Conservation (phyloP, 2,113 vertebrate species). For the Noturus placidus region DNA sequence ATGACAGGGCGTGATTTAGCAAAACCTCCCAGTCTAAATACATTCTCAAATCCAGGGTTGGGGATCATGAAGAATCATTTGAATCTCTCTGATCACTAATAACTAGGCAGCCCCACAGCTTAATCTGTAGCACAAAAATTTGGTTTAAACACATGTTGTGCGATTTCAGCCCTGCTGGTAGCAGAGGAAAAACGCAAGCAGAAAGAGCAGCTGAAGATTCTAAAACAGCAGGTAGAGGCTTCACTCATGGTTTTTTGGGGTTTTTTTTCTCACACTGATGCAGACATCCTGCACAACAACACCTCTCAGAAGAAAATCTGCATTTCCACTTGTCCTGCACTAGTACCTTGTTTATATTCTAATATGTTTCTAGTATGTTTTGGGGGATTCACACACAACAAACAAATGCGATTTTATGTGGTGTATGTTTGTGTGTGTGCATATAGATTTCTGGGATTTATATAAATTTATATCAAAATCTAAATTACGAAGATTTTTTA, state of each 20-base stretch:
- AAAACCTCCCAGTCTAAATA: neutral
- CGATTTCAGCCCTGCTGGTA: slow-evolving; percentile 85
- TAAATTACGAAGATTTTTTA: neutral
- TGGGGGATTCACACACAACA: neutral
- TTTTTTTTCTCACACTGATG: neutral
- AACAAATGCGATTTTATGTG: neutral
- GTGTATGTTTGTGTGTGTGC: neutral
- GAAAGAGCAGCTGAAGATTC: slow-evolving; percentile 93
- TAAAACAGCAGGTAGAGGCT: slow-evolving; percentile 90
- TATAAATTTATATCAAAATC: neutral
- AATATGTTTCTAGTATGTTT: neutral
- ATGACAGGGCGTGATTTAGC: neutral
- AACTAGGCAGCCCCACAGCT: neutral
- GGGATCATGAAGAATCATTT: too few species aligned
- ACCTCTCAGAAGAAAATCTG: neutral
- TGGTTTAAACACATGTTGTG: slow-evolving; percentile 48
- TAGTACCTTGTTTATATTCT: neutral
- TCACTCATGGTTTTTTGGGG: neutral
- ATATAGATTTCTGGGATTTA: neutral
- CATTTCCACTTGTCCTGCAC: neutral
- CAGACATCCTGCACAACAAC: neutral
- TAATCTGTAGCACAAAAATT: neutral
- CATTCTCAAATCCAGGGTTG: neutral
- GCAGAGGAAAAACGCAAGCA: slow-evolving; percentile 92
- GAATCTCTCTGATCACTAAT: too few species aligned